Conservation (phyloP, 1,140 invertebrate genomes). For the Catajapyx aquilonaris region DNA sequence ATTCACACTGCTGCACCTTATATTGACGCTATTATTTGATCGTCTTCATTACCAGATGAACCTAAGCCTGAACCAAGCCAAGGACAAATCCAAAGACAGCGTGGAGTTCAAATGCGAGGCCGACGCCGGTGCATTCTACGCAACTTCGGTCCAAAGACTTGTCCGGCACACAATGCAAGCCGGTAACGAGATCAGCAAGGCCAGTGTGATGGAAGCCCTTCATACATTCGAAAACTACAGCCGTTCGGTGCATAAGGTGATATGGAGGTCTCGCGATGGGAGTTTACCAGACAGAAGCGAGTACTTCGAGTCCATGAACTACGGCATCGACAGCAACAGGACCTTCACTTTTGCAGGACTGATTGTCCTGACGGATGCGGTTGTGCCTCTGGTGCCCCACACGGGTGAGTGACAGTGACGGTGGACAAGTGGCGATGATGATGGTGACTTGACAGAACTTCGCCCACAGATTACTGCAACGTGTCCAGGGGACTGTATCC, state of each 20-base stretch:
- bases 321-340: slow-evolving; percentile 19
- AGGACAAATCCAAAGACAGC: slow-evolving; percentile 20
- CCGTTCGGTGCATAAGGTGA: slow-evolving; percentile 15
- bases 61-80: slow-evolving; percentile 20
- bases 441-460: no score
- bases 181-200: slow-evolving; percentile 21
- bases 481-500: slow-evolving; percentile 9
- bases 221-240: slow-evolving; percentile 18
- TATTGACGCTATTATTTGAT: no score
- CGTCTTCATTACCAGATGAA: slow-evolving; percentile 13
- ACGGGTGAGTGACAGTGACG: no score
- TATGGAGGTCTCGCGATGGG: slow-evolving; percentile 18
- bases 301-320: slow-evolving; percentile 20
- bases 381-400: slow-evolving; percentile 13
- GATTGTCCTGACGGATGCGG: slow-evolving; percentile 22
- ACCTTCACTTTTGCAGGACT: slow-evolving; percentile 22
- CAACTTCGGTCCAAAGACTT: slow-evolving; percentile 17
- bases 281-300: slow-evolving; percentile 16
- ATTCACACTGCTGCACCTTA: no score
- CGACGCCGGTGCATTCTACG: slow-evolving; percentile 21
- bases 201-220: slow-evolving; percentile 17
- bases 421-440: no score
- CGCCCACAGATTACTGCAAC: slow-evolving; percentile 15
- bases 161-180: slow-evolving; percentile 20
- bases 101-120: slow-evolving; percentile 18